These are phyloP conservation scores for Gambusia holbrooki DNA, from an alignment of 2,113 vertebrate species.

Conservation along the genomic window DNA sequence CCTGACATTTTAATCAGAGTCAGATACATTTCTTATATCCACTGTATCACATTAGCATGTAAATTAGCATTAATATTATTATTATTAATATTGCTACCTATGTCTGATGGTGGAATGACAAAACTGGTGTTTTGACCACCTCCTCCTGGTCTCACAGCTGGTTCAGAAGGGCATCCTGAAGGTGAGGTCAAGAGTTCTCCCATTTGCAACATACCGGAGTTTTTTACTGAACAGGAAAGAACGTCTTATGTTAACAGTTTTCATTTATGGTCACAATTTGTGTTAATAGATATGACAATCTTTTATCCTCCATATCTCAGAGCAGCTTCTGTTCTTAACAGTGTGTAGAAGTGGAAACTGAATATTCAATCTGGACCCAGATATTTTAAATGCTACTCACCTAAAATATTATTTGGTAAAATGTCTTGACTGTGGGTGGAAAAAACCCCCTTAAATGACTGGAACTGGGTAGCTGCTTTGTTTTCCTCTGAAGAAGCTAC, in stretches of 20 bases:
- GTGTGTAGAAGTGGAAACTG: not conserved
- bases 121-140: not conserved
- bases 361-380: not conserved
- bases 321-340: not conserved
- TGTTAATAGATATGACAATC: not conserved
- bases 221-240: not conserved
- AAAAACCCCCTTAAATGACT: not conserved
- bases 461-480: too few species aligned
- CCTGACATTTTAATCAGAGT: too few species aligned
- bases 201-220: not conserved
- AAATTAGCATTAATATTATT: not conserved
- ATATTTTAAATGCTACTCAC: not conserved
- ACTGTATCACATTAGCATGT: too few species aligned
- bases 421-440: not conserved
- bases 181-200: not conserved
- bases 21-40: too few species aligned
- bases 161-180: not conserved
- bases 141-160: not conserved
- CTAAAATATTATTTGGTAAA: not conserved
- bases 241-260: not conserved
- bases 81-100: slow-evolving; percentile 14
- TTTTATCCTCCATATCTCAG: not conserved
- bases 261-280: not conserved
- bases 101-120: slow-evolving; percentile 16
- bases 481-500: too few species aligned